Evolutionary conservation across 2,797 vertebrate species (phyloP).

Genomic region (Gephyroberyx darwinii): DNA sequence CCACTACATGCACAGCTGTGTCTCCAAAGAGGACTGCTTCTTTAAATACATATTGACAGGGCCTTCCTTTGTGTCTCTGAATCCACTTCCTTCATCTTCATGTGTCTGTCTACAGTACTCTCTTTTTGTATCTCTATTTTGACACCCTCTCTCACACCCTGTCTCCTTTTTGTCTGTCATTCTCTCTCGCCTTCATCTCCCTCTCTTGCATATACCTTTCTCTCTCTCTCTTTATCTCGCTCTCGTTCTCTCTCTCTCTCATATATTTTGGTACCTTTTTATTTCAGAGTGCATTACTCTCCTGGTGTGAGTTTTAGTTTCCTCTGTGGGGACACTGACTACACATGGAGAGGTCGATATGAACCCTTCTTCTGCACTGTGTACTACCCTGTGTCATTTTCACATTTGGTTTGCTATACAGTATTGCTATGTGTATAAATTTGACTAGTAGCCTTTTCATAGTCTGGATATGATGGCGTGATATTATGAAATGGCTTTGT

Average conservation of each 20-base stretch:
- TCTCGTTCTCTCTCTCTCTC: background rate
- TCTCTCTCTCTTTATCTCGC: background rate
- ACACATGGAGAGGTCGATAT: slow-evolving; percentile 24
- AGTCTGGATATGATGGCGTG: slow-evolving; percentile 2
- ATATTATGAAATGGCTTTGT: background rate
- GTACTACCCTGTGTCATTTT: slow-evolving; percentile 51
- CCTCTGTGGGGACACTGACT: slow-evolving; percentile 12
- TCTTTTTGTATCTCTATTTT: slow-evolving; percentile 22
- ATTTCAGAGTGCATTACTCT: slow-evolving; percentile 26
- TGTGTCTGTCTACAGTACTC: slow-evolving; percentile 44
- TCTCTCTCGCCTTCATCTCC: background rate
- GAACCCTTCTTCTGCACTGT: slow-evolving; percentile 26
- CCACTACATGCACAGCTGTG: slow-evolving; percentile 63
- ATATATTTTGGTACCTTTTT: slow-evolving; percentile 21
- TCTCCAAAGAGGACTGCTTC: slow-evolving; percentile 57
- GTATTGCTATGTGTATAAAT: background rate
- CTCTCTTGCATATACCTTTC: background rate
- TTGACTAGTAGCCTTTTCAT: slow-evolving; percentile 19
- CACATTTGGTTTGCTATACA: background rate
- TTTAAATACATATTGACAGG: slow-evolving; percentile 63
- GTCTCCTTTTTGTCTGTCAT: slow-evolving; percentile 3
- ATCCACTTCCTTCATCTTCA: slow-evolving; percentile 52
- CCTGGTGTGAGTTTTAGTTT: slow-evolving; percentile 36
- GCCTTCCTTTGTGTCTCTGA: slow-evolving; percentile 52
- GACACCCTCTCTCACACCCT: background rate